Evolutionary conservation across 2,113 vertebrate genomes (phyloP), one percentile per base, ranked within the genome.

Genomic region (Lethenteron reissneri): DNA sequence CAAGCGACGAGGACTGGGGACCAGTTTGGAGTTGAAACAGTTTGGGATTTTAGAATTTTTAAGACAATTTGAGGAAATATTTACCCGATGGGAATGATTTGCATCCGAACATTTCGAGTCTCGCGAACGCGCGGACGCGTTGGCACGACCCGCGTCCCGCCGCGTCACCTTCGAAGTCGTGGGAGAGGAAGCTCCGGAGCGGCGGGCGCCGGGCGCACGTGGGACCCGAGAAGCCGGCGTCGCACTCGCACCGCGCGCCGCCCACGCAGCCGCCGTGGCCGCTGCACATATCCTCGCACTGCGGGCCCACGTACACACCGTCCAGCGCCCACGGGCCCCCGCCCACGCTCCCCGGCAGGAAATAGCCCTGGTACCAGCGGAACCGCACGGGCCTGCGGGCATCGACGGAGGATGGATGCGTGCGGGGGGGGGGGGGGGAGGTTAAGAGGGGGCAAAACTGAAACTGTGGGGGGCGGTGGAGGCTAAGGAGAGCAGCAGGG

Each of bases 291-390:
- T 91, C 88, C 78, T 92, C 90, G 59, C 94, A 99, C 78, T 94
- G 92, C 0, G 92, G 92, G 13, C 94, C 94, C 0, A 99, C 84
- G 76, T 97, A 99, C 57, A 97, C 79, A 0, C 88, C 92, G 78
- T 99, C 92, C 74, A 97, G 81, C 57, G 94, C 92, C 94, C 94
- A 99, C 0, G 90, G 96, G 76, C 91, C 85, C 9, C 90, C 90
- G 73, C 87, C 78, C 74, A 86, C 83, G 19, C 87, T 86, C 57
- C 79, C 75, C 17, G 85, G 81, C 74, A 86, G 95, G 81, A 92
- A 96, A 11, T 17, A 68, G 9, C 92, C 94, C 78, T 99, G 92
- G 80, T 88, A 97, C 94, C 94, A 99, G 70, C 92, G 84, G 83
- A 99, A 99, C 74, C 90, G 83, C 10, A 95, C 86, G 58, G 89